These are phyloP conservation scores for Sebastes cheni DNA, from an alignment of 2,797 vertebrate genomes.

Conservation along the genomic window DNA sequence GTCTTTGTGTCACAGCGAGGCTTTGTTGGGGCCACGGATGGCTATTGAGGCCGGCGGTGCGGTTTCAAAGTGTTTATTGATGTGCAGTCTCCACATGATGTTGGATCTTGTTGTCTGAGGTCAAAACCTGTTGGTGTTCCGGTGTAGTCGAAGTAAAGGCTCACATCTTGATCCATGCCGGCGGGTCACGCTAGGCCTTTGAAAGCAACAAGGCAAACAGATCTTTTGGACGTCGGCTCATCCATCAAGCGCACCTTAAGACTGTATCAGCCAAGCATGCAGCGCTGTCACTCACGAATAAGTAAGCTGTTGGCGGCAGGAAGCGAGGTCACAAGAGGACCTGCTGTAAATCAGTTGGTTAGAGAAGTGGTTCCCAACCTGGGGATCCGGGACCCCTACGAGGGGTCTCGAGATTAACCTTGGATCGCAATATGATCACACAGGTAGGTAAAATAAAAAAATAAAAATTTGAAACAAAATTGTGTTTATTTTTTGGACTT, in stretches of 20 bases:
- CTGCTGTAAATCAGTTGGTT: conserved; percentile 36
- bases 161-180: conserved; percentile 84
- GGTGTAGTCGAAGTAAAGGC: conserved; percentile 75
- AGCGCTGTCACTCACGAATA: conserved; percentile 69
- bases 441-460: not conserved
- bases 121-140: conserved; percentile 83
- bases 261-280: conserved; percentile 78
- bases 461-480: not conserved
- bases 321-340: conserved; percentile 40
- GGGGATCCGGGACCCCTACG: not conserved
- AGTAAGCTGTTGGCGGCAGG: conserved; percentile 64
- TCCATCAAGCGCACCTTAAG: conserved; percentile 79
- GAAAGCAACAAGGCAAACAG: conserved; percentile 86
- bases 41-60: conserved; percentile 41
- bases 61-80: conserved; percentile 82
- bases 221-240: conserved; percentile 81
- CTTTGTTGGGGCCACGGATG: conserved; percentile 59
- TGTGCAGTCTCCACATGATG: conserved; percentile 67
- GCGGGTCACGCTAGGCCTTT: conserved; percentile 81
- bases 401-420: not conserved
- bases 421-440: not conserved
- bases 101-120: conserved; percentile 79
- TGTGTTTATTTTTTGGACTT: not conserved
- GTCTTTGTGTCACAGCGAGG: conserved; percentile 70
- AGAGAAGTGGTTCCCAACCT: not conserved